Conservation (phyloP, 2,113 vertebrate species). For the Meles meles region DNA sequence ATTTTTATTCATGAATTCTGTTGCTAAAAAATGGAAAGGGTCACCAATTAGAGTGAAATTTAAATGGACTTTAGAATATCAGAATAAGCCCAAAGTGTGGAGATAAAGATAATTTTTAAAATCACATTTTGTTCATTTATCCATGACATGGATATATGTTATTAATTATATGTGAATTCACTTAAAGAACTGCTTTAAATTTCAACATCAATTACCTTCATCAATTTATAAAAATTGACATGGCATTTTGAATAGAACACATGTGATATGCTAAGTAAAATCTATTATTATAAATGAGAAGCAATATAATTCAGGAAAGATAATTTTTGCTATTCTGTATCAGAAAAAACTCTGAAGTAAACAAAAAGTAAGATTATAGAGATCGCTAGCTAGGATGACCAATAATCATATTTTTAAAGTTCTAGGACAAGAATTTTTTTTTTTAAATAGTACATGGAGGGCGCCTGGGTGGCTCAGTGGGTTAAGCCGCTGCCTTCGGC, state of each 20-base stretch:
- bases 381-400: background rate
- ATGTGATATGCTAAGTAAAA: background rate
- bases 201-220: background rate
- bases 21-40: conserved; percentile 13
- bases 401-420: background rate
- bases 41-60: conserved; percentile 23
- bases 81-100: background rate
- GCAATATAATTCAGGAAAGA: background rate
- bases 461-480: too few relatives aligned
- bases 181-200: background rate
- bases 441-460: too few relatives aligned
- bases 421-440: background rate
- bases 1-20: conserved; percentile 62
- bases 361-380: background rate
- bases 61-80: background rate
- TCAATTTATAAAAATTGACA: background rate
- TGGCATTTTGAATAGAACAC: background rate
- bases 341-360: background rate
- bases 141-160: background rate
- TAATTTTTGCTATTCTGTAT: background rate
- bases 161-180: background rate
- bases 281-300: background rate
- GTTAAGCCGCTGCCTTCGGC: too few relatives aligned
- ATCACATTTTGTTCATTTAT: background rate
- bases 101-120: background rate